Evolutionary conservation across 2,888 invertebrate species (phyloP).

Genomic region (Augochlorella aurata): DNA sequence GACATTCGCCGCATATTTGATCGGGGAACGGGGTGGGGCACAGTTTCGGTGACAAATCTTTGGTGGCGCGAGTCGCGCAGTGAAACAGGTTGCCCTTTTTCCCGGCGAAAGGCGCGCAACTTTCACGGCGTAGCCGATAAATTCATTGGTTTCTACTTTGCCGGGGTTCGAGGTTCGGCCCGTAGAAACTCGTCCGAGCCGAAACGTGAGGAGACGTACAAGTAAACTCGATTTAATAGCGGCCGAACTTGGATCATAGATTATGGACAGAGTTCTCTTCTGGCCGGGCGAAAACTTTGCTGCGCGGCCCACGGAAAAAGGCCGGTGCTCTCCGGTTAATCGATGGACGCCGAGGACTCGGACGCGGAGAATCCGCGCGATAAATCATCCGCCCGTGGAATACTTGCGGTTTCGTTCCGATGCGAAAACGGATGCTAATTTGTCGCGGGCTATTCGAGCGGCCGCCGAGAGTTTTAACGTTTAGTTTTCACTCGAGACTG

Average conservation of each 20-base stretch:
- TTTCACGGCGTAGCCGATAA: constrained; percentile 45
- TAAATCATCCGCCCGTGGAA: too few relatives aligned
- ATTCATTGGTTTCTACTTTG: constrained; percentile 57
- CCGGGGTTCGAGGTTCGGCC: not conserved
- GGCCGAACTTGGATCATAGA: constrained; percentile 48
- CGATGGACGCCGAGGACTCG: too few relatives aligned
- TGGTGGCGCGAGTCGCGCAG: not conserved
- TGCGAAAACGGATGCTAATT: too few relatives aligned
- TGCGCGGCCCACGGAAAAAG: not conserved
- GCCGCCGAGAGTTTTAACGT: too few relatives aligned
- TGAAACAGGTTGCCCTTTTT: constrained; percentile 28
- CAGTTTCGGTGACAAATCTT: constrained; percentile 18
- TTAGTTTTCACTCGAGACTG: too few relatives aligned
- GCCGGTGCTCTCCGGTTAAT: too few relatives aligned
- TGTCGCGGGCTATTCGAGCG: too few relatives aligned
- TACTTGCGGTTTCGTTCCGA: too few relatives aligned
- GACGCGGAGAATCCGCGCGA: too few relatives aligned
- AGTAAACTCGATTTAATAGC: constrained; percentile 62
- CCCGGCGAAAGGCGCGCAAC: constrained; percentile 24
- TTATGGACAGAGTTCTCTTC: constrained; percentile 34
- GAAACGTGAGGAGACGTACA: constrained; percentile 56
- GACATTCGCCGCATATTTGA: not conserved
- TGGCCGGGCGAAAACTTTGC: not conserved
- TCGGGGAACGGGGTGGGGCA: not conserved
- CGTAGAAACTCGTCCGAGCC: constrained; percentile 16